Percentiles rank a stretch among this genome's conserved stretches.
Evolutionary conservation across 2,888 invertebrate genomes (phyloP).

Genomic region (Gymnosoma rotundatum): DNA sequence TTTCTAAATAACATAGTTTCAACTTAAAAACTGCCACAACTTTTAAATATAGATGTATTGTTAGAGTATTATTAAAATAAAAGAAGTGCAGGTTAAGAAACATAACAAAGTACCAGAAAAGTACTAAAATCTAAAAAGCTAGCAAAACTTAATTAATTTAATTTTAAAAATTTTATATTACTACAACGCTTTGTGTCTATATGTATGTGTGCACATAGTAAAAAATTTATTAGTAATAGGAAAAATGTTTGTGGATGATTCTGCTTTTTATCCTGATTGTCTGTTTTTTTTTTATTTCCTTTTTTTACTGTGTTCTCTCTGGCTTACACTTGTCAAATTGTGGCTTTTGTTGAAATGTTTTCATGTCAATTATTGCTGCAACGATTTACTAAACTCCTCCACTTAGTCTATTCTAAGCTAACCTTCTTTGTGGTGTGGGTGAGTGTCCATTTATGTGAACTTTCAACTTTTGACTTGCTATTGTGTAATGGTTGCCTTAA

Average conservation of each 20-base stretch:
- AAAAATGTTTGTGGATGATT: slow-evolving; percentile 13
- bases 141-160: no score
- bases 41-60: no score
- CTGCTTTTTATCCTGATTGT: not conserved
- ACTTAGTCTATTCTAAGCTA: not conserved
- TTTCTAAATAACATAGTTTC: no score
- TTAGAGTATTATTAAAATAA: no score
- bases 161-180: no score
- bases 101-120: no score
- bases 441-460: slow-evolving; percentile 11
- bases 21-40: no score
- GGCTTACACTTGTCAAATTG: slow-evolving; percentile 75
- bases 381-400: slow-evolving; percentile 20
- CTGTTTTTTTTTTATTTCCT: slow-evolving; percentile 11
- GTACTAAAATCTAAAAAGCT: no score
- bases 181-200: no score
- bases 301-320: slow-evolving; percentile 46
- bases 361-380: slow-evolving; percentile 63
- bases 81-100: no score
- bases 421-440: not conserved
- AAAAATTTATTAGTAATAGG: not conserved
- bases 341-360: slow-evolving; percentile 72
- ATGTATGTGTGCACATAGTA: no score
- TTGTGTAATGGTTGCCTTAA: slow-evolving; percentile 20
- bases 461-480: slow-evolving; percentile 51